Base-by-base conservation (phyloP, 2,888 invertebrate species). In the Anarsia innoxiella region DNA sequence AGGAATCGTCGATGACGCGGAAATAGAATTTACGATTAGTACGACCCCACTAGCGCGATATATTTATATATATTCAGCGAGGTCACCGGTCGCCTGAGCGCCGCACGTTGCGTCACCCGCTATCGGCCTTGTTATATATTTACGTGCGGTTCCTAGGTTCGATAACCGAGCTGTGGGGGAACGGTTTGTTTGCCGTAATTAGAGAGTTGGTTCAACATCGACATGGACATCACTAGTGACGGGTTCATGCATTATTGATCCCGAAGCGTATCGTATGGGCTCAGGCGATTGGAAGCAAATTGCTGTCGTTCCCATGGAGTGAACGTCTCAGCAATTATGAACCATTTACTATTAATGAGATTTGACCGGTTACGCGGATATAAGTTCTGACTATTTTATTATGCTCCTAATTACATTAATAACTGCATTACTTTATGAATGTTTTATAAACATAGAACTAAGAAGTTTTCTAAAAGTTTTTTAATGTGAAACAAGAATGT, bases 211-310 rank as follows among this genome's bases (percentile, higher is more conserved):
- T 63, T 63, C 51, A 58, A 56, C 56, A 32, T 51, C 57, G 60
- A 56, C 64, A 65, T 63, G 58, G 65, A 51, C 53, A 12, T 13
- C 9, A n/a, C n/a, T n/a, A n/a, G 16, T 53, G 60, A 49, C 60
- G 56, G 58, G 53, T 60, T 68, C 63, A 72, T 80, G 72, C 67
- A 79, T 76, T 76, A 79, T 80, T 74, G 65, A 77, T 68, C 59
- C 51, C 54, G 42, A 38, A 58, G 57, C 54, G 60, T 57, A 56
- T 53, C 57, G 53, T 51, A 46, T 41, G 51, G 53, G 60, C 58
- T 57, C 52, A 58, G 60, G 61, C 62, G 33, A 68, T 65, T 66
- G 64, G 63, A 46, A 58, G 61, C 68, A 68, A 71, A 71, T 65
- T 69, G 74, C 67, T 66, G 66, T 66, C 64, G 60, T 75, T 79